Evolutionary conservation across 2,113 vertebrate genomes (phyloP).

Genomic region (Verasper variegatus): DNA sequence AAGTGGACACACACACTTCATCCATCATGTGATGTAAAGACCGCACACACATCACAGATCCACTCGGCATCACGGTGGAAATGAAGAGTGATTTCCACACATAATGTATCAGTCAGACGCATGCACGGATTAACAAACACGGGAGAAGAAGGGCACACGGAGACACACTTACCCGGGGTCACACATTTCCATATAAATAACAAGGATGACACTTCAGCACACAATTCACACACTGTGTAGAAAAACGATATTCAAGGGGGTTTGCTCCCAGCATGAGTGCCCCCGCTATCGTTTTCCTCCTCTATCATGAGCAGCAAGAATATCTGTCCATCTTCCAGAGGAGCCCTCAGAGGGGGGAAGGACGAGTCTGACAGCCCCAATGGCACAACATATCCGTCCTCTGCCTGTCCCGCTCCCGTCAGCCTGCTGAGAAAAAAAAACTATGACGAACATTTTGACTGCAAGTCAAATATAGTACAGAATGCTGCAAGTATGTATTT

Average conservation of each 20-base stretch:
- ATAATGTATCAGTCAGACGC: neutral
- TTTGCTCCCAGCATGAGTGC: neutral
- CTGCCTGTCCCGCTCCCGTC: slow-evolving; percentile 40
- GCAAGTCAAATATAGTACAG: slow-evolving; percentile 24
- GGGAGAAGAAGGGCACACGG: neutral
- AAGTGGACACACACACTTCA: neutral
- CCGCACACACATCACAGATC: neutral
- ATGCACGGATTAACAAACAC: neutral
- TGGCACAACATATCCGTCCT: slow-evolving; percentile 33
- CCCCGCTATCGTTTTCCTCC: neutral
- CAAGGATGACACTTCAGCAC: neutral
- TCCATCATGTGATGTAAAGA: neutral
- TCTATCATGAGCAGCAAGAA: slow-evolving; percentile 14
- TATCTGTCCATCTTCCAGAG: slow-evolving; percentile 34
- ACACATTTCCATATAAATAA: slow-evolving; percentile 42
- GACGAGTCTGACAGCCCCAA: slow-evolving; percentile 44
- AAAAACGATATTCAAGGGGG: slow-evolving; percentile 24
- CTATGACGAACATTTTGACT: slow-evolving; percentile 33
- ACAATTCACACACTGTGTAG: neutral
- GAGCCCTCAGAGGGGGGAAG: slow-evolving; percentile 17
- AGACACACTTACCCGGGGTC: neutral
- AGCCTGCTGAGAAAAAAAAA: slow-evolving; percentile 22
- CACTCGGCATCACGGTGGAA: neutral
- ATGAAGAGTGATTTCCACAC: neutral
- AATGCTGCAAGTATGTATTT: slow-evolving; percentile 14